Evolutionary conservation across 2,797 vertebrate genomes (phyloP), one percentile per base, ranked within the genome.

Genomic region (Xenentodon cancila): DNA sequence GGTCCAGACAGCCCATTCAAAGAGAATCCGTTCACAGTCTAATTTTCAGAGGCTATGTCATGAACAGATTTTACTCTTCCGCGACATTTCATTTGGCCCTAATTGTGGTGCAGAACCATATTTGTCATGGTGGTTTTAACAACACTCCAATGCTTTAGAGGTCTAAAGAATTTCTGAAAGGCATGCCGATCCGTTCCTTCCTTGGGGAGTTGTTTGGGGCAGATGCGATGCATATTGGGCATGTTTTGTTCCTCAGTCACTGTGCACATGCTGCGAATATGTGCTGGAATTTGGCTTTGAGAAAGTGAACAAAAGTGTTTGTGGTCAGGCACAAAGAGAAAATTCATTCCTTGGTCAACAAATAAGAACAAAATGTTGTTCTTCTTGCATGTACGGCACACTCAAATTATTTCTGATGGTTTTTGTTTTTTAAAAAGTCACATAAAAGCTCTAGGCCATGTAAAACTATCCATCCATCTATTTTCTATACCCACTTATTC

Each of bases 291-390:
- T 80, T 62, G 37, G 64, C 69, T 85, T 74, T 50, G 20, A 85
- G 71, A 89, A 84, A 85, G 68, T 68, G 72, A 80, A 82, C 71
- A 79, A 88, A 89, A 25, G 82, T 87, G 81, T 85, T 73, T 89
- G 89, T 75, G 86, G 86, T 85, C 64, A 50, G 55, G 37, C 72
- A 25, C 77, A 84, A 71, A 74, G 71, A 77, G 56, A 84, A 27
- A 71, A 79, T 63, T 68, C 46, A 71, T 68, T 87, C 79, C 73
- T 72, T 47, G 18, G 68, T 73, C 71, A 5, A 76, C 55, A 71
- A 43, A 11, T 9, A 68, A 30, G 53, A 84, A 85, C 74, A 81
- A 82, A 84, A 80, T 68, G 73, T 80, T 74, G 58, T 20, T 17
- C 51, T 53, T 69, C 50, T 79, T 63, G 43, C 53, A 73, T 74